Percentiles rank a stretch among this genome's conserved stretches.
Conservation (phyloP, 2,113 vertebrate species). For the Dromas ardeola region DNA sequence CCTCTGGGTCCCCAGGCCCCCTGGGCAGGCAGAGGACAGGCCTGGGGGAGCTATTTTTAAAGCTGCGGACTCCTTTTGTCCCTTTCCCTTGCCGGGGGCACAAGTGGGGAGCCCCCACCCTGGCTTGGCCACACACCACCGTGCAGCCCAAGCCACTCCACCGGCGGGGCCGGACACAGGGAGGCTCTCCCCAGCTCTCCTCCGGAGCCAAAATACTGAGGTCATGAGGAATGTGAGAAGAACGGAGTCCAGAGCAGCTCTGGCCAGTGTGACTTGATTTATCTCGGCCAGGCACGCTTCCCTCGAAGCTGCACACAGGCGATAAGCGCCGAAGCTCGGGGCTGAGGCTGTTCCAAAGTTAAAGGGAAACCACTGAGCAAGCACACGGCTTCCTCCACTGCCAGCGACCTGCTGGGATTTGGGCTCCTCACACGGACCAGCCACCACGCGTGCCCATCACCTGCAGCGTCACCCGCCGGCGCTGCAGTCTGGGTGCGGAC, state of each 20-base stretch:
- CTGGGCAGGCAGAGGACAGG: neutral
- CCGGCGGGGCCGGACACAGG: accelerated
- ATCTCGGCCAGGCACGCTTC: constrained; percentile 57
- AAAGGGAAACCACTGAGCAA: constrained; percentile 47
- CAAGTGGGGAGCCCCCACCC: neutral
- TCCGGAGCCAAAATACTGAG: constrained; percentile 30
- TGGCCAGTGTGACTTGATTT: constrained; percentile 26
- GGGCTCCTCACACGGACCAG: neutral
- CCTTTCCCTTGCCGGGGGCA: neutral
- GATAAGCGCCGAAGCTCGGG: neutral
- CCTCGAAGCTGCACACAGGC: neutral
- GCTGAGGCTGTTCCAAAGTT: constrained; percentile 19
- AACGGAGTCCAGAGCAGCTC: constrained; percentile 50
- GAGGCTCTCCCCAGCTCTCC: neutral
- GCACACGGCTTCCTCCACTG: neutral
- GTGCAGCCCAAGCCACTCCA: accelerated
- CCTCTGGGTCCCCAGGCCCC: neutral
- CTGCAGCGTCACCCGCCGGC: neutral
- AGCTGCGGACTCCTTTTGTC: neutral
- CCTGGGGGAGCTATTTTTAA: neutral
- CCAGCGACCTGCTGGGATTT: neutral
- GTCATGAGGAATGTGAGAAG: constrained; percentile 60
- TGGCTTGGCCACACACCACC: accelerated
- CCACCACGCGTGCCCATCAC: neutral
- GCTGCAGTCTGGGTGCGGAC: neutral